Conservation (phyloP, 2,113 vertebrate genomes). For the Oceanites oceanicus region DNA sequence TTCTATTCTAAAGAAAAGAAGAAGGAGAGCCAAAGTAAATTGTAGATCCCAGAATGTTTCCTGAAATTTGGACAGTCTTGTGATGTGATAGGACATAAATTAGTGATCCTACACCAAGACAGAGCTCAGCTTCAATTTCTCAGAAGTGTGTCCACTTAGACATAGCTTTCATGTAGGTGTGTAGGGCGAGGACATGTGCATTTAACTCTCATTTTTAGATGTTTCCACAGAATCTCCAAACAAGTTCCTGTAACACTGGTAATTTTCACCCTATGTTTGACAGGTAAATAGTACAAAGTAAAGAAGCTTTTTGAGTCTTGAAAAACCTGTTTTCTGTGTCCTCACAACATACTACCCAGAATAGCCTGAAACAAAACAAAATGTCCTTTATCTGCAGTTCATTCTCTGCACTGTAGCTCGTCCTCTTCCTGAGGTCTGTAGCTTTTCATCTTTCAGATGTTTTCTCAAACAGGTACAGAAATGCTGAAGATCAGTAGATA, state of each 20-base stretch:
- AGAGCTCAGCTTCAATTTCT: background rate
- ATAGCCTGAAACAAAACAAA: background rate
- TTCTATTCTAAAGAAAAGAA: background rate
- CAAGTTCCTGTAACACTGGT: background rate
- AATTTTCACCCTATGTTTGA: background rate
- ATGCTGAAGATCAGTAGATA: background rate
- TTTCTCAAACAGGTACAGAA: background rate
- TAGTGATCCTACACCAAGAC: background rate
- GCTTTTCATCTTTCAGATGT: background rate
- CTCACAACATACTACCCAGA: background rate
- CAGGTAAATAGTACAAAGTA: background rate
- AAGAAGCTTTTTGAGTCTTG: background rate
- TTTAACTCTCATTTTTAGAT: background rate
- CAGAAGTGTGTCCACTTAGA: background rate
- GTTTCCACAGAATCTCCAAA: background rate
- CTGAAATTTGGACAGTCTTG: background rate
- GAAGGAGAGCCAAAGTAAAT: background rate
- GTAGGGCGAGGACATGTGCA: background rate
- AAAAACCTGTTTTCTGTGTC: background rate
- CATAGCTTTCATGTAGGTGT: background rate
- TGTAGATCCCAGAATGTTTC: background rate
- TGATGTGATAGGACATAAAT: background rate
- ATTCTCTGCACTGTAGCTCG: background rate
- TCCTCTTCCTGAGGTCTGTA: background rate
- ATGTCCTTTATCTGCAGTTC: background rate